phyloP scores from a whole-genome alignment of 2,888 invertebrate genomes.

The Eupithecia insigniata region DNA sequence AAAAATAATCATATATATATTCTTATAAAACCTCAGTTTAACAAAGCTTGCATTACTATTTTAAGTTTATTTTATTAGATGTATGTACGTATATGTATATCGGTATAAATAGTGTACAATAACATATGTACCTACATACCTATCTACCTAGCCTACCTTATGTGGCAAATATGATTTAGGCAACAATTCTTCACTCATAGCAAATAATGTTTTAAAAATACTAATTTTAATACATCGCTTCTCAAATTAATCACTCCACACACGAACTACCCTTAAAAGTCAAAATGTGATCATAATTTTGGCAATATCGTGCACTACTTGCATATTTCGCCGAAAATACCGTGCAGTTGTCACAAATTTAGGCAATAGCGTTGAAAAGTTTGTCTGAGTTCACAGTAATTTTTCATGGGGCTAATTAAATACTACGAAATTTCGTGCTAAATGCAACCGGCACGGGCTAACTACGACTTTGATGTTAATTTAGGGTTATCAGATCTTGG shows the following conservation, averaged over 20 bases:
- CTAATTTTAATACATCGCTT: not conserved
- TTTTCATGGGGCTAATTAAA: conserved; percentile 73
- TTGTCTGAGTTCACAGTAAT: conserved; percentile 60
- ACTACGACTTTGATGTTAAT: conserved; percentile 47
- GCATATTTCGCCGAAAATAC: conserved; percentile 32
- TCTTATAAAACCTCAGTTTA: not conserved
- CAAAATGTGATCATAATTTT: conserved; percentile 29
- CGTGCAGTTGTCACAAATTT: conserved; percentile 45
- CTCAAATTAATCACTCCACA: not conserved
- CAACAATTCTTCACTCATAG: too few species aligned
- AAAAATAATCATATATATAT: conserved; percentile 39
- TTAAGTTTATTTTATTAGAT: not conserved
- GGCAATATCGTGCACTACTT: conserved; percentile 26
- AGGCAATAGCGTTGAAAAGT: conserved; percentile 53
- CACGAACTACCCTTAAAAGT: conserved; percentile 13
- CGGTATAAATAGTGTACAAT: not conserved
- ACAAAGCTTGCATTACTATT: not conserved
- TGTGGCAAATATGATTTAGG: not conserved
- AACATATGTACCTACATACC: too few species aligned
- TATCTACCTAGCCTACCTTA: too few species aligned
- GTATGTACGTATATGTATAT: not conserved
- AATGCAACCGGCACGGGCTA: conserved; percentile 64
- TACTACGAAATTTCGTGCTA: conserved; percentile 72
- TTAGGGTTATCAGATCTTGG: conserved; percentile 45
- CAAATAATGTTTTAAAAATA: not conserved